Evolutionary conservation across 2,888 invertebrate genomes (phyloP).

Genomic region (Patella depressa): DNA sequence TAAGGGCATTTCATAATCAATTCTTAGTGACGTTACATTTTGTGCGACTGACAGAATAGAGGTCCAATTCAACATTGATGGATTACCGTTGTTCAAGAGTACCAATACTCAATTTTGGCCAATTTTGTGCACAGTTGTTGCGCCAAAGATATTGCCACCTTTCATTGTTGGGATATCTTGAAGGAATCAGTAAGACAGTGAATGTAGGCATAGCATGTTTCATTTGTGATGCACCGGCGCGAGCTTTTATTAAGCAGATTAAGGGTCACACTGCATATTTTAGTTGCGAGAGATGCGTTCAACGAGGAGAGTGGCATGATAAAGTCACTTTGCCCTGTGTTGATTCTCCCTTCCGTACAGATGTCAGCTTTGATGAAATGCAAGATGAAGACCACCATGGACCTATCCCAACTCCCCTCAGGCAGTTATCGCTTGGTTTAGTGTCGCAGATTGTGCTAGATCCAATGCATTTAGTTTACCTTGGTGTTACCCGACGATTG

Average conservation of each 20-base stretch:
- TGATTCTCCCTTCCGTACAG: constrained; percentile 33
- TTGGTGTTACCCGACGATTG: constrained; percentile 44
- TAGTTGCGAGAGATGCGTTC: constrained; percentile 56
- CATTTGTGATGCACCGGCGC: constrained; percentile 60
- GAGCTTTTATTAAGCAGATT: constrained; percentile 50
- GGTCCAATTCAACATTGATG: constrained; percentile 32
- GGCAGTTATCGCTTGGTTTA: constrained; percentile 32
- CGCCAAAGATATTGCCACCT: constrained; percentile 9
- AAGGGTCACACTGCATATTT: constrained; percentile 56
- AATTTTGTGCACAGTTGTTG: constrained; percentile 22
- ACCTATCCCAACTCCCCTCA: constrained; percentile 28
- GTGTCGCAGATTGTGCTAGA: constrained; percentile 49
- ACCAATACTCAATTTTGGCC: constrained; percentile 30
- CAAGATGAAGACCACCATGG: constrained; percentile 39
- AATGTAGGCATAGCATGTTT: constrained; percentile 36
- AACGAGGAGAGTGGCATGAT: constrained; percentile 30
- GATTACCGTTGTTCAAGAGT: constrained; percentile 34
- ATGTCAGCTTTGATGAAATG: constrained; percentile 40
- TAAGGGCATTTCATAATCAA: constrained; percentile 12
- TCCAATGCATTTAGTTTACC: constrained; percentile 56
- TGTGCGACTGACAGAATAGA: not conserved
- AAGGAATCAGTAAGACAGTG: constrained; percentile 1
- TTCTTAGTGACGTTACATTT: not conserved
- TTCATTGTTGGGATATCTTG: constrained; percentile 35
- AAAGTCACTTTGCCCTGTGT: constrained; percentile 36